Conservation (phyloP, 2,888 invertebrate species). For the Mayetiola destructor region DNA sequence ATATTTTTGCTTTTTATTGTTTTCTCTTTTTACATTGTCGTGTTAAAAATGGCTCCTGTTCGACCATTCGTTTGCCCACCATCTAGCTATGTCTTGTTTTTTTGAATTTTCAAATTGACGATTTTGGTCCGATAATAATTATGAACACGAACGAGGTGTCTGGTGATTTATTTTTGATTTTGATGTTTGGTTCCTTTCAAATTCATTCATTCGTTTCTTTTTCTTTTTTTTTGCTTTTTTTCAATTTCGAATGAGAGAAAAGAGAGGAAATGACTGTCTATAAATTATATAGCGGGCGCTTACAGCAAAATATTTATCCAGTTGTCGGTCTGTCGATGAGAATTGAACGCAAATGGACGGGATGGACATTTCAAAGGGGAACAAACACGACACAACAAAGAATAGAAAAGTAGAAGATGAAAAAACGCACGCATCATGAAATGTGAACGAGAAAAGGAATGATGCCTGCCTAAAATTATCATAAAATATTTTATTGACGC, state of each 20-base stretch:
- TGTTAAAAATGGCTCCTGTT: no score
- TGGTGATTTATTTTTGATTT: conserved; percentile 6
- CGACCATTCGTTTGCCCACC: no score
- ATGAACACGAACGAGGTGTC: conserved; percentile 9
- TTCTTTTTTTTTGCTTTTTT: background rate
- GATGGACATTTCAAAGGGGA: background rate
- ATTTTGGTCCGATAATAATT: conserved; percentile 5
- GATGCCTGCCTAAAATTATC: background rate
- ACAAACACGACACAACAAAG: background rate
- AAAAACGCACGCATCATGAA: background rate
- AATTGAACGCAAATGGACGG: no score
- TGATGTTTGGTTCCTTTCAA: background rate
- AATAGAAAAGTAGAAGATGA: background rate
- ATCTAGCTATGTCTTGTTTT: background rate
- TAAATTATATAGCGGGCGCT: conserved; percentile 3
- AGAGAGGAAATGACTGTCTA: conserved; percentile 7
- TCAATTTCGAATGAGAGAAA: background rate
- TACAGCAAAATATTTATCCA: no score
- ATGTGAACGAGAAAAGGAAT: background rate
- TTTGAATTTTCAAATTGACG: background rate
- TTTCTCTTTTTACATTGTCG: no score
- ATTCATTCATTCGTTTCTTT: background rate
- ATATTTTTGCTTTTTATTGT: no score
- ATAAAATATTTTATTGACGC: background rate
- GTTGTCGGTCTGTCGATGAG: no score